phyloP scores from a whole-genome alignment of 2,888 invertebrate genomes.

The Coenonympha glycerion region DNA sequence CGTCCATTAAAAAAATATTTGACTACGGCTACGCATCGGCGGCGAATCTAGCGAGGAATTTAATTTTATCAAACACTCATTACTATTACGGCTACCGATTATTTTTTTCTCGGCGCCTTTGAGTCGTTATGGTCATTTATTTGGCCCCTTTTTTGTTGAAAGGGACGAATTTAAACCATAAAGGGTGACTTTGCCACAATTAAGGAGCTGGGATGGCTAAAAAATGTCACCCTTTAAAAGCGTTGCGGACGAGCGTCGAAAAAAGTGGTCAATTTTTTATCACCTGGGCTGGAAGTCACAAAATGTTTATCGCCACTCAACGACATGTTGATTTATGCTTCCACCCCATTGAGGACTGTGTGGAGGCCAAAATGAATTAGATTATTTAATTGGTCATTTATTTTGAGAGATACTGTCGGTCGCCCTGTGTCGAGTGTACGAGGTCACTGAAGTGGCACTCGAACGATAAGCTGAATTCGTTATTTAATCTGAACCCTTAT shows the following conservation, averaged over 20 bases:
- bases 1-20: constrained; percentile 62
- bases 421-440: constrained; percentile 47
- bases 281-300: constrained; percentile 73
- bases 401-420: constrained; percentile 63
- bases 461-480: constrained; percentile 41
- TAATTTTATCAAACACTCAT: constrained; percentile 54
- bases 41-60: constrained; percentile 48
- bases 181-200: constrained; percentile 69
- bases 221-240: constrained; percentile 71
- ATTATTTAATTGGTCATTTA: constrained; percentile 75
- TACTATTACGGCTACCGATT: constrained; percentile 50
- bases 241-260: constrained; percentile 55
- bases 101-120: constrained; percentile 49
- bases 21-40: constrained; percentile 46
- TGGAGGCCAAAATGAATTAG: constrained; percentile 67
- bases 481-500: constrained; percentile 32
- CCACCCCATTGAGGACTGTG: constrained; percentile 58
- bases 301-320: constrained; percentile 74
- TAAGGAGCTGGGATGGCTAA: constrained; percentile 67
- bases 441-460: constrained; percentile 53
- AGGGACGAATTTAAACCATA: constrained; percentile 50
- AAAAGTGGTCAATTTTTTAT: constrained; percentile 68
- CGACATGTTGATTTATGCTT: constrained; percentile 72
- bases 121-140: constrained; percentile 63
- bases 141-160: constrained; percentile 61